Evolutionary conservation across 1,140 invertebrate species (phyloP).

Genomic region (Acromyrmex charruanus): DNA sequence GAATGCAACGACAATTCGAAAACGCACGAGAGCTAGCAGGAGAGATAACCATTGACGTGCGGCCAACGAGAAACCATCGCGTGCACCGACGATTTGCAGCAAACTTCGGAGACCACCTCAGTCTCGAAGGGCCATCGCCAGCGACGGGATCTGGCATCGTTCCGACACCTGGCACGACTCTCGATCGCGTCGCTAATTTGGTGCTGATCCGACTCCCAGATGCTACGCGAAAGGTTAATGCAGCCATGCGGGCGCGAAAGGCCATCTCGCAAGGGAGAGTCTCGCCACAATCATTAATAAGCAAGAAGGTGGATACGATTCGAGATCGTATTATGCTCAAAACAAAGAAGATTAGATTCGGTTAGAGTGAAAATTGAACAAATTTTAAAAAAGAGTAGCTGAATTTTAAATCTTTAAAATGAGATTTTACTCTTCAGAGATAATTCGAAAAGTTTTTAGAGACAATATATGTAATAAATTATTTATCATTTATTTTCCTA

Average conservation of each 20-base stretch:
- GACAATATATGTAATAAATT: no score
- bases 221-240: conserved; percentile 31
- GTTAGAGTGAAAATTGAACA: no score
- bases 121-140: conserved; percentile 37
- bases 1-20: conserved; percentile 62
- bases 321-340: conserved; percentile 1
- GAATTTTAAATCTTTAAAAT: no score
- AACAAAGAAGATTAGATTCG: conserved; percentile 30
- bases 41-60: conserved; percentile 81
- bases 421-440: no score
- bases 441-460: no score
- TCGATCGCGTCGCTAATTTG: conserved; percentile 71
- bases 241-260: conserved; percentile 21
- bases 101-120: conserved; percentile 1
- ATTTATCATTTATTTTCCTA: no score
- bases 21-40: conserved; percentile 71
- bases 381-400: no score
- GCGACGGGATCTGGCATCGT: conserved; percentile 32
- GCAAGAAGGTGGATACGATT: conserved; percentile 30
- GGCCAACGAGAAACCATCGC: conserved; percentile 79
- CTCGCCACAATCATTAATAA: conserved; percentile 37
- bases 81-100: conserved; percentile 68
- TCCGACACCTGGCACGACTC: conserved; percentile 57
- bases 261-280: conserved; percentile 6
- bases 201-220: conserved; percentile 41